Evolutionary conservation across 2,113 vertebrate species (phyloP), one percentile per base, ranked within the genome.

Genomic region (Loxodonta africana): DNA sequence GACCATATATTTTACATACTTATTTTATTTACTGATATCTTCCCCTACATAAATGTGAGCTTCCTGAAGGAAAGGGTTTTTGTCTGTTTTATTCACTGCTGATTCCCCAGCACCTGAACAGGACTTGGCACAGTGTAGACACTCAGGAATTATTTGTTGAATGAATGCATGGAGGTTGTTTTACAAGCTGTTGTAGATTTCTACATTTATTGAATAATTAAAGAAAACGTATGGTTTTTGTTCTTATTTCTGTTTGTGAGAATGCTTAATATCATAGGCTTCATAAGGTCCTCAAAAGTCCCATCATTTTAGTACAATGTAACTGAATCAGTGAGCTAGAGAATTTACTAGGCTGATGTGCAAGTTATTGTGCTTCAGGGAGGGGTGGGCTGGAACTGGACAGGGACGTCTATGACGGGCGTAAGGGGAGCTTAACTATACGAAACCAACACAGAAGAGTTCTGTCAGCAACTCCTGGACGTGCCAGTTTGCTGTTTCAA

Each of bases 161-260:
- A 87, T 74, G 37, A 91, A 60, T 83, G 37, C 6, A 77, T 23
- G 33, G 41, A 84, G 21, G 2, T 6, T 91, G 25, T n/a, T 74
- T 62, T 46, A 81, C 6, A 81, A 71, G 37, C 60, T 84, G 77
- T 81, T 78, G 2, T n/a, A 90, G 63, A 74, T 93, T 89, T 94
- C 21, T 62, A 20, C 30, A 14, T 81, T 93, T 94, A 94, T 88
- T 94, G 10, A 78, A 46, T 84, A 3, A 62, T n/a, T 92, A 30
- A 86, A 92, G 67, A 86, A 78, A 86, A 88, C 81, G 12, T 48
- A 71, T 23, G 8, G 1, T 10, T 60, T 93, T 91, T 83, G 21
- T 95, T 78, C 69, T 90, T 83, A 85, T 92, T 93, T 92, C 37
- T 94, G 37, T 28, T 80, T 94, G 60, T 91, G 74, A 96, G 33